phyloP scores from a whole-genome alignment of 2,113 vertebrate species.

The Tragelaphus scriptus region DNA sequence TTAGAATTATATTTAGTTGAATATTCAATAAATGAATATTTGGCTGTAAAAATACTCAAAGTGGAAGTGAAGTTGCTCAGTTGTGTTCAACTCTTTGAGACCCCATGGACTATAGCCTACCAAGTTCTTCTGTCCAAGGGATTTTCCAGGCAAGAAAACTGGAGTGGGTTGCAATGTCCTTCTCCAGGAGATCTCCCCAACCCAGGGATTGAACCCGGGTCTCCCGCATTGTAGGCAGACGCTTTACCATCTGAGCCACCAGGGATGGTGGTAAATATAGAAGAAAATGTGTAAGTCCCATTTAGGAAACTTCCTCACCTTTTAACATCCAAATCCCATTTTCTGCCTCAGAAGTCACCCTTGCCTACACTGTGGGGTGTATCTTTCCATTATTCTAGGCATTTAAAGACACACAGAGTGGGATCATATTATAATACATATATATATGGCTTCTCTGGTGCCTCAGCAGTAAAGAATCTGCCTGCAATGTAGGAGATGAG shows the following conservation, averaged over 20 bases:
- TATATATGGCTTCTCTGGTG: neutral
- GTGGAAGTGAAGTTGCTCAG: neutral
- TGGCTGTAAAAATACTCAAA: neutral
- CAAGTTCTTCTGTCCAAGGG: neutral
- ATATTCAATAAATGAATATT: neutral
- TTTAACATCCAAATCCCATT: neutral
- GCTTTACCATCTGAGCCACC: neutral
- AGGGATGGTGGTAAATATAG: neutral
- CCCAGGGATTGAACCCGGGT: neutral
- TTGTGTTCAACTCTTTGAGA: accelerated
- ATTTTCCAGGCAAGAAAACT: neutral
- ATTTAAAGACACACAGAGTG: neutral
- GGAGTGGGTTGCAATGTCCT: neutral
- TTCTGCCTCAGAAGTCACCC: neutral
- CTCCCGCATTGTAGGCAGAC: neutral
- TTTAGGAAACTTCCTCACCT: neutral
- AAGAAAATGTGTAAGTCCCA: neutral
- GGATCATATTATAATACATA: neutral
- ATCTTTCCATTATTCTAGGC: neutral
- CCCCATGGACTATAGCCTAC: neutral
- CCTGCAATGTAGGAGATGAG: neutral
- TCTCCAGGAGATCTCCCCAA: neutral
- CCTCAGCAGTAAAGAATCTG: neutral
- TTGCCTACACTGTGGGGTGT: neutral
- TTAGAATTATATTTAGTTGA: neutral